Percentiles rank a stretch among this genome's conserved stretches.
Conservation (phyloP, 2,113 vertebrate species). For the Rousettus leschenaultii region DNA sequence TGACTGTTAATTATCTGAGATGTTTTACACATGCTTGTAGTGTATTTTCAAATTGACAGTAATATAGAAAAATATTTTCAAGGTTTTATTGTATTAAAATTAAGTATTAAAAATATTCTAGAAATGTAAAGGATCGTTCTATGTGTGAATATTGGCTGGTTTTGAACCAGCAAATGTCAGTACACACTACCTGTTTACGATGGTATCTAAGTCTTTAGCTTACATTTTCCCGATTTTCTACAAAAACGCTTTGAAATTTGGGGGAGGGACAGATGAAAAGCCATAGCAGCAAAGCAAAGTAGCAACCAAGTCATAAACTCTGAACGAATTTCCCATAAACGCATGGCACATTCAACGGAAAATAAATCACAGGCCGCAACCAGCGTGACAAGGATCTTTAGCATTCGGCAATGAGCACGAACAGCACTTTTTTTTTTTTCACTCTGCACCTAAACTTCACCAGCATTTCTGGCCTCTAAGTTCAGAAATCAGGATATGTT, state of each 20-base stretch:
- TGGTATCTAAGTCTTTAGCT: background rate
- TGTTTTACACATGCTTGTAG: background rate
- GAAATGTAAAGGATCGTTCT: background rate
- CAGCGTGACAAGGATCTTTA: too few species aligned
- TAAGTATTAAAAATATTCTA: background rate
- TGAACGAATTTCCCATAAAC: background rate
- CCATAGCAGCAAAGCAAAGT: background rate
- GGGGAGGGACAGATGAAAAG: background rate
- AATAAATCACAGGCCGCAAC: background rate
- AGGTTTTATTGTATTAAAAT: background rate
- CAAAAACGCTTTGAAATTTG: background rate
- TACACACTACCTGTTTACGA: background rate
- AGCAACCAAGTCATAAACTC: background rate
- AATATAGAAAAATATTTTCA: background rate
- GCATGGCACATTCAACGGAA: background rate
- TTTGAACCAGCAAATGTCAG: background rate
- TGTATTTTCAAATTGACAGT: background rate
- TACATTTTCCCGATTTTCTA: background rate
- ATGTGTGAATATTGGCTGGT: background rate
- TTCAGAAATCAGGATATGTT: background rate
- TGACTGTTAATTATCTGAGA: conserved; percentile 17
- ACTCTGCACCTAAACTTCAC: background rate
- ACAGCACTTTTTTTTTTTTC: background rate
- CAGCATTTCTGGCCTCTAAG: background rate
- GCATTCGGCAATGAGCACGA: background rate